Conservation (phyloP, 2,888 invertebrate species). For the Harpagoxenus sublaevis region DNA sequence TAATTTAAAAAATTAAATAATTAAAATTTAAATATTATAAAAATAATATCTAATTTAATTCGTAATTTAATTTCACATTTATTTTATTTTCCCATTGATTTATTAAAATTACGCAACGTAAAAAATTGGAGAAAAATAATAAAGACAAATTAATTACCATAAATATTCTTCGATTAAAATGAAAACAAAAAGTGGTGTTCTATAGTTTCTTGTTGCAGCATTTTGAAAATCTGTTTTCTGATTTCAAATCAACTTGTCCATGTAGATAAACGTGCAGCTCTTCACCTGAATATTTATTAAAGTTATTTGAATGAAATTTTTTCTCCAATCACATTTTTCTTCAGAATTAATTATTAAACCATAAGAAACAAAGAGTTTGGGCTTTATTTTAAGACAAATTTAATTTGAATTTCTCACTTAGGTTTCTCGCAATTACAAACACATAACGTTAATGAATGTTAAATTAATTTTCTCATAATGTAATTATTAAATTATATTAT, state of each 20-base stretch:
- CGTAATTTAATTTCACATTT: not conserved
- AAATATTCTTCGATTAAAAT: not conserved
- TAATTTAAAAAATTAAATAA: too few species aligned
- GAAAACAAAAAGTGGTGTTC: not conserved
- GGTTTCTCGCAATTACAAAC: not conserved
- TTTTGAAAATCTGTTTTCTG: not conserved
- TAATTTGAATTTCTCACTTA: not conserved
- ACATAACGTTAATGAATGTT: not conserved
- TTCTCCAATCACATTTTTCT: not conserved
- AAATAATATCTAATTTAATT: not conserved
- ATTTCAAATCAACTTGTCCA: not conserved
- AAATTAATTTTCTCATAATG: not conserved
- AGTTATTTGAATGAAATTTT: not conserved
- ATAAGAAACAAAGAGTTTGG: not conserved
- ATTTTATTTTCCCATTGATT: not conserved
- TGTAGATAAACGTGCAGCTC: not conserved
- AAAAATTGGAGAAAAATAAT: not conserved
- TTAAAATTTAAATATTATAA: not conserved
- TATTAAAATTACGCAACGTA: not conserved
- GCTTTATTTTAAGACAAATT: not conserved
- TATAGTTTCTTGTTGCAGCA: not conserved
- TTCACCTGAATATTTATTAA: not conserved
- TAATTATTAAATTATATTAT: not conserved
- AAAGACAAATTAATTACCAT: not conserved
- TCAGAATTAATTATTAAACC: not conserved